Percentiles rank a stretch among this genome's conserved stretches.
Evolutionary conservation across 1,140 invertebrate genomes (phyloP).

Genomic region (Coenobita brevimanus): DNA sequence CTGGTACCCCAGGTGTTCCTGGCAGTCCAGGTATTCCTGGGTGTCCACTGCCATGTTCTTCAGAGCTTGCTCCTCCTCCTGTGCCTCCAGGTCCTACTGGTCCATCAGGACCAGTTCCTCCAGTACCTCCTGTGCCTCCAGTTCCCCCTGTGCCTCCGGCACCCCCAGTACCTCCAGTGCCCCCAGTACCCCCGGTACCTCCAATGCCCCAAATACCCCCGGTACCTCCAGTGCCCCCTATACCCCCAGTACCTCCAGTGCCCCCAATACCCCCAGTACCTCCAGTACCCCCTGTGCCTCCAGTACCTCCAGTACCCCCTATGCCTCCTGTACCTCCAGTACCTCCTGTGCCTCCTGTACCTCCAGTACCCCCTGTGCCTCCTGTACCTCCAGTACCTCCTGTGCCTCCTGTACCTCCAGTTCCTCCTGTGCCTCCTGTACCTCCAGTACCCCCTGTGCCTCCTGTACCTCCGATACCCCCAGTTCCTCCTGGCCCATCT

Average conservation of each 20-base stretch:
- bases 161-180: neutral
- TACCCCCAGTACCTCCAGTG: neutral
- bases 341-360: neutral
- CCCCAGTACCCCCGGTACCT: neutral
- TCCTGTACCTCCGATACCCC: constrained; percentile 11
- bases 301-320: constrained; percentile 10
- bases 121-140: neutral
- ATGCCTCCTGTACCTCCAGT: neutral
- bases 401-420: neutral
- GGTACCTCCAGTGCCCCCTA: neutral
- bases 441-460: constrained; percentile 25
- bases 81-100: neutral
- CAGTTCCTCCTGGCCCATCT: neutral
- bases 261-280: constrained; percentile 3
- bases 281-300: constrained; percentile 5
- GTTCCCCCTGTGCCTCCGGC: neutral
- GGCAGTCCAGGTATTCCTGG: neutral
- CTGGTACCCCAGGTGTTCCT: neutral
- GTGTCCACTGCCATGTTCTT: no score
- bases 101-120: neutral
- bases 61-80: neutral
- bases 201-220: neutral
- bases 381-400: constrained; percentile 28
- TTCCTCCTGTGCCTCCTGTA: constrained; percentile 21
- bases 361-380: constrained; percentile 26